These are phyloP conservation scores for Alouatta caraya DNA, from an alignment of 2,797 vertebrate species.

Conservation along the genomic window DNA sequence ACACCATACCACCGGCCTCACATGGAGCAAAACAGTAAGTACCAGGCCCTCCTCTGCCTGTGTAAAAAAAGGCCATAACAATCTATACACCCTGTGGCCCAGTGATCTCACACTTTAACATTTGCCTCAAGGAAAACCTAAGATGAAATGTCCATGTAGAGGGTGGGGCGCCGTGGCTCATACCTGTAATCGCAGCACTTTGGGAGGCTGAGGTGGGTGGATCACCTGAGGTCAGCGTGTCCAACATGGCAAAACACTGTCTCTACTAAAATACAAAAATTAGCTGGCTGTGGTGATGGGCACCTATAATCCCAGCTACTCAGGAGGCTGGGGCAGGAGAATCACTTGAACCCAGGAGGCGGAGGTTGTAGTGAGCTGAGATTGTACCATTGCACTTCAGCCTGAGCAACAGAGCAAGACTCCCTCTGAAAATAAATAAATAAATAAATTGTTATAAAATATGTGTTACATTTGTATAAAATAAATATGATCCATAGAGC, in stretches of 20 bases:
- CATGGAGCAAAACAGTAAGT: slow-evolving; percentile 96
- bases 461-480: not conserved
- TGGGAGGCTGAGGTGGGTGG: not conserved
- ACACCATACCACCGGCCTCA: slow-evolving; percentile 93
- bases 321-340: not conserved
- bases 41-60: not conserved
- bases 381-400: not conserved
- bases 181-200: not conserved
- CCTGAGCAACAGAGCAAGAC: not conserved
- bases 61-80: not conserved
- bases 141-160: not conserved
- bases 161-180: not conserved
- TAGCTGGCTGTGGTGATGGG: not conserved
- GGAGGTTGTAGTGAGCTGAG: not conserved
- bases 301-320: not conserved
- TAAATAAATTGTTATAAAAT: not conserved
- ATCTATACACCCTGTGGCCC: not conserved
- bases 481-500: not conserved
- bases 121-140: not conserved
- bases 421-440: not conserved
- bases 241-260: not conserved
- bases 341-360: not conserved
- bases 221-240: not conserved
- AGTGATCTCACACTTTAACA: not conserved
- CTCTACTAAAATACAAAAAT: not conserved